Evolutionary conservation across 2,113 vertebrate species (phyloP), one percentile per base, ranked within the genome.

Genomic region (Myrmophylax atrothorax): DNA sequence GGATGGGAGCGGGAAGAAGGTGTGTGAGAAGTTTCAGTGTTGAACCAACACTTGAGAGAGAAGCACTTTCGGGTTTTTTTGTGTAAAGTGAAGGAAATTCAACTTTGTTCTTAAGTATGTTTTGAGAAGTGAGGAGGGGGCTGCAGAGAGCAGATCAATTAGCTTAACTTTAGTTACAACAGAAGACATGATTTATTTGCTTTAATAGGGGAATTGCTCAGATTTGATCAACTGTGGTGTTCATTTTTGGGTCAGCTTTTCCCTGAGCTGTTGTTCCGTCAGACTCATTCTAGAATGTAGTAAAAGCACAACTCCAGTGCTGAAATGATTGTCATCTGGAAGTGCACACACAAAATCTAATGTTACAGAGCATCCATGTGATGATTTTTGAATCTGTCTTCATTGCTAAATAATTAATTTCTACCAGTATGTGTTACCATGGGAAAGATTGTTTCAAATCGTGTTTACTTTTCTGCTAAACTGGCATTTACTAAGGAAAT

Each of bases 381-480:
- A 59, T 63, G 56, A 20, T 80, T 88, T 86, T 86, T 72, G 22
- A 78, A 63, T 83, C 53, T 74, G 2, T 70, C 37, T 93, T 94
- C 18, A 6, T 7, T 84, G 47, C 60, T 96, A 92, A 90, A 96
- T 93, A 87, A 93, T 94, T 82, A 64, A 79, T 93, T 95, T 70
- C 35, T 73, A 29, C 63, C 38, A 63, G 47, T 59, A 14, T 88
- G 7, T 49, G 70, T 88, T 93, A 67, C 75, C 52, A 87, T 50
- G 85, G 79, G 88, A 90, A 49, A 92, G 92, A 37, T 81, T 90
- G 46, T 77, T 95, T 90, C 72, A 86, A 74, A 70, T 94, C 50
- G 26, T 33, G 12, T 69, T 89, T 72, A 64, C 37, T 94, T 77
- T 90, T 94, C 50, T 93, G 60, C 79, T 91, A 74, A 95, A 88